phyloP scores from a whole-genome alignment of 1,140 invertebrate genomes.

The Bombus balteatus region DNA sequence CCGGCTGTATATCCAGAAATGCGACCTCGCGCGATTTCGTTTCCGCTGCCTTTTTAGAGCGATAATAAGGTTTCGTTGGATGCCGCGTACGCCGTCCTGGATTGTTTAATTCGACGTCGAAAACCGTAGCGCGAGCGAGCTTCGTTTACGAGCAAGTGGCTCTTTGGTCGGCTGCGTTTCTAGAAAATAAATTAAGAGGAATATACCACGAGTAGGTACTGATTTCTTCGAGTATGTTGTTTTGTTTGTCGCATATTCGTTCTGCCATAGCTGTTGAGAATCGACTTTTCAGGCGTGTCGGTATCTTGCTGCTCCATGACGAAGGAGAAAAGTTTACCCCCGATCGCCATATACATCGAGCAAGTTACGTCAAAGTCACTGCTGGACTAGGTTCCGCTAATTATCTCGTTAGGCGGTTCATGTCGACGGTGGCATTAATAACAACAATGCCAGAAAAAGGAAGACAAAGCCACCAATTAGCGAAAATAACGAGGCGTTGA shows the following conservation, averaged over 20 bases:
- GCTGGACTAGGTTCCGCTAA: constrained; percentile 18
- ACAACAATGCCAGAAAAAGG: constrained; percentile 44
- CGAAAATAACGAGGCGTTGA: constrained; percentile 62
- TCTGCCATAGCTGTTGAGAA: too few relatives aligned
- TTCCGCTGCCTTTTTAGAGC: constrained; percentile 1
- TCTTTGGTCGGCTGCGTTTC: background rate
- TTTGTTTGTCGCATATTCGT: background rate
- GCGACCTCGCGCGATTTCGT: background rate
- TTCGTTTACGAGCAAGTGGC: constrained; percentile 31
- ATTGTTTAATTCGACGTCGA: constrained; percentile 17
- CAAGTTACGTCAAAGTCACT: background rate
- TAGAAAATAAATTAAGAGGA: constrained; percentile 16
- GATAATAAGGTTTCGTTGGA: constrained; percentile 34
- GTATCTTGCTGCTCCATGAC: too few relatives aligned
- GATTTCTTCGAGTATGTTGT: background rate
- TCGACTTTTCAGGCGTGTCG: too few relatives aligned
- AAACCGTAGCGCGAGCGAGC: background rate
- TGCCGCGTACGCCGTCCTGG: constrained; percentile 11
- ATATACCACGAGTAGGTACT: background rate
- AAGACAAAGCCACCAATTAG: constrained; percentile 65
- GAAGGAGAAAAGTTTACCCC: background rate
- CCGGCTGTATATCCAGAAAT: background rate
- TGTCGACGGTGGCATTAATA: constrained; percentile 43
- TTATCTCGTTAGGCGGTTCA: constrained; percentile 59
- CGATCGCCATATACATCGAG: background rate